A percentile compares a stretch with the other conserved stretches of the same genome.
Conservation (phyloP, 1,140 invertebrate genomes). For the Drosophila orena region DNA sequence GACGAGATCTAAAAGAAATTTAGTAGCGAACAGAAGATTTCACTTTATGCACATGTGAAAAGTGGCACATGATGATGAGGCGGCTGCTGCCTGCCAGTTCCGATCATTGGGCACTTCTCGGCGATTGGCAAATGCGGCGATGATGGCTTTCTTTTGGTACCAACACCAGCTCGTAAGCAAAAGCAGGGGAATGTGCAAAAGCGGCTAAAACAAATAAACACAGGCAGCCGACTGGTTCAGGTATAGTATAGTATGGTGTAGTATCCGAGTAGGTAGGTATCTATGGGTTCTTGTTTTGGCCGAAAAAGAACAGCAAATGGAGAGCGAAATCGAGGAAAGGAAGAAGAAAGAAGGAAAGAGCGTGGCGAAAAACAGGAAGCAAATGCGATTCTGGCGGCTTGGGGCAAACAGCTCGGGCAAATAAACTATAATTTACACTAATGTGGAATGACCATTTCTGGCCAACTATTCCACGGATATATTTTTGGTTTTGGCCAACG, state of each 20-base stretch:
- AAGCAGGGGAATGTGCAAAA: slow-evolving; percentile 59
- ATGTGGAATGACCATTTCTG: slow-evolving; percentile 33
- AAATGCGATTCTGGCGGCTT: slow-evolving; percentile 6
- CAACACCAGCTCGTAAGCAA: slow-evolving; percentile 29
- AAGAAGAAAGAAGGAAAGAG: slow-evolving; percentile 8
- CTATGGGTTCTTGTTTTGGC: slow-evolving; percentile 56
- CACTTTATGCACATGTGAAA: slow-evolving; percentile 79
- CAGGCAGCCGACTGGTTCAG: slow-evolving; percentile 67
- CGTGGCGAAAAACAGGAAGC: slow-evolving; percentile 8
- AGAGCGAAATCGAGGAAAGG: neutral
- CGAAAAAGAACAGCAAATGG: slow-evolving; percentile 45
- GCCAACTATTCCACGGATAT: slow-evolving; percentile 39
- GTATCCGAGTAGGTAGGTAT: slow-evolving; percentile 58
- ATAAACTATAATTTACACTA: slow-evolving; percentile 30
- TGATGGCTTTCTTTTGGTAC: slow-evolving; percentile 70
- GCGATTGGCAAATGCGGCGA: slow-evolving; percentile 67
- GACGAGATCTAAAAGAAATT: slow-evolving; percentile 55
- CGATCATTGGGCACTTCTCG: slow-evolving; percentile 73
- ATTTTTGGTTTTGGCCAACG: slow-evolving; percentile 42
- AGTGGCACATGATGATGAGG: slow-evolving; percentile 79
- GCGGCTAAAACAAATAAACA: slow-evolving; percentile 70
- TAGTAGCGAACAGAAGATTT: slow-evolving; percentile 56
- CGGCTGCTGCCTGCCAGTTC: slow-evolving; percentile 59
- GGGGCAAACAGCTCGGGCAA: slow-evolving; percentile 9
- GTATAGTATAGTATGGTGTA: slow-evolving; percentile 18